Evolutionary conservation across 2,888 invertebrate species (phyloP).

Genomic region (Diploptera punctata): DNA sequence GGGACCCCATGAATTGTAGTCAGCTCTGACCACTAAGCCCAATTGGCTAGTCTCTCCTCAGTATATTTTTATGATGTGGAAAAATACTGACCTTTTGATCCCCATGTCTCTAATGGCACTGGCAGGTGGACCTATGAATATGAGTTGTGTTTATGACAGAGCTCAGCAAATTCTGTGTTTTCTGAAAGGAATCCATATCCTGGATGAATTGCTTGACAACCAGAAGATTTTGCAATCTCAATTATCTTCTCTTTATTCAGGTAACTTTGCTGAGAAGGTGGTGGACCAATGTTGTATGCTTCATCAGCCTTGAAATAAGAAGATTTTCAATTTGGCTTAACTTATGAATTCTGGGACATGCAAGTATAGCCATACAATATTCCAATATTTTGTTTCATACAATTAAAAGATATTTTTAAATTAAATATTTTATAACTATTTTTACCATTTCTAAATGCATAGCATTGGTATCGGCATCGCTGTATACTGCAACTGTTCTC

Average conservation of each 20-base stretch:
- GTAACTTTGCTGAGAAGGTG: conserved; percentile 88
- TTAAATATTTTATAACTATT: background rate
- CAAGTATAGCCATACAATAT: too few relatives aligned
- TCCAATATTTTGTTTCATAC: too few relatives aligned
- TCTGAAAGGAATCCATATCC: conserved; percentile 99
- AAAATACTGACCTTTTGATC: conserved; percentile 86
- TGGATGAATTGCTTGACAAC: conserved; percentile 95
- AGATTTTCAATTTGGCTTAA: too few relatives aligned
- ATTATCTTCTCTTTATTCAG: conserved; percentile 85
- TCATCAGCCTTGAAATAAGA: conserved; percentile 81
- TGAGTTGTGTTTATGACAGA: conserved; percentile 80
- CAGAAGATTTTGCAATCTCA: conserved; percentile 76
- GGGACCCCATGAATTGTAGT: too few relatives aligned
- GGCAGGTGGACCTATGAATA: conserved; percentile 96
- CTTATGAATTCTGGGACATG: too few relatives aligned
- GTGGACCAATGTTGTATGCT: conserved; percentile 90
- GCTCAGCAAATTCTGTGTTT: conserved; percentile 95
- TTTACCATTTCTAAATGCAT: conserved; percentile 80
- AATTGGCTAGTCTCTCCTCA: too few relatives aligned
- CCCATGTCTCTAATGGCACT: conserved; percentile 97
- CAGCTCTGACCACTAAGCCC: too few relatives aligned
- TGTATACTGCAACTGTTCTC: conserved; percentile 93
- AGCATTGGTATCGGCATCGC: conserved; percentile 87
- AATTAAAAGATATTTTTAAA: too few relatives aligned
- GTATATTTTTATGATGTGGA: too few relatives aligned